Percentiles rank a stretch among this genome's conserved stretches.
These are phyloP conservation scores for Chaetorhynchus papuensis DNA, from an alignment of 2,113 vertebrate species.

Conservation along the genomic window DNA sequence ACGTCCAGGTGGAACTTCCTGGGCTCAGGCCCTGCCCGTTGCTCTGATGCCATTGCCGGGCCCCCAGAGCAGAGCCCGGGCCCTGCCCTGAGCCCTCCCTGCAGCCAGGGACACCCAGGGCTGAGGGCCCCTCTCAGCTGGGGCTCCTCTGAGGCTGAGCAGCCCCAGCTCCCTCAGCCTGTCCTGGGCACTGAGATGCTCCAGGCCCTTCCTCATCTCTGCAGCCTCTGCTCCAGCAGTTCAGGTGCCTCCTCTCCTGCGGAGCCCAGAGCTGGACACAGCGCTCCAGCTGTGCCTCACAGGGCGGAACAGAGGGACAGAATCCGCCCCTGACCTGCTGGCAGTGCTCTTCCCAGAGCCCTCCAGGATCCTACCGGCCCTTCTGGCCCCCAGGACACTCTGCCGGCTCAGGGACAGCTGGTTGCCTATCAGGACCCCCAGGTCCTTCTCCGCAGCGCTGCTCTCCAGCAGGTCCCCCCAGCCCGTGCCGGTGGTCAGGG, in stretches of 20 bases:
- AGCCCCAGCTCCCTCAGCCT: not conserved
- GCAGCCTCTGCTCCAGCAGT: not conserved
- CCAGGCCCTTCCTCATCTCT: too few relatives aligned
- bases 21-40: not conserved
- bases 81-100: not conserved
- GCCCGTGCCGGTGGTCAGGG: too few relatives aligned
- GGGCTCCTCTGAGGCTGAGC: not conserved
- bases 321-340: not conserved
- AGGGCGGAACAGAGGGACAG: not conserved
- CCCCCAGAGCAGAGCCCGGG: not conserved
- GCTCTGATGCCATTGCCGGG: not conserved
- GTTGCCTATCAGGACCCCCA: rapidly evolving
- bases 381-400: too few relatives aligned
- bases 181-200: not conserved
- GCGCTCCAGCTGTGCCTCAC: not conserved
- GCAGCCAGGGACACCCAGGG: not conserved
- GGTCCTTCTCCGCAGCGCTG: not conserved
- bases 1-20: not conserved
- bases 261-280: not conserved
- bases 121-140: not conserved
- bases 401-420: not conserved
- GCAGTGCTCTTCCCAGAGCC: too few relatives aligned
- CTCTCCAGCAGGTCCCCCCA: not conserved
- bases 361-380: not conserved
- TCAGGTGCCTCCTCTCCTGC: too few relatives aligned